phyloP scores from a whole-genome alignment of 2,797 vertebrate species.

The Distichodus sexfasciatus region DNA sequence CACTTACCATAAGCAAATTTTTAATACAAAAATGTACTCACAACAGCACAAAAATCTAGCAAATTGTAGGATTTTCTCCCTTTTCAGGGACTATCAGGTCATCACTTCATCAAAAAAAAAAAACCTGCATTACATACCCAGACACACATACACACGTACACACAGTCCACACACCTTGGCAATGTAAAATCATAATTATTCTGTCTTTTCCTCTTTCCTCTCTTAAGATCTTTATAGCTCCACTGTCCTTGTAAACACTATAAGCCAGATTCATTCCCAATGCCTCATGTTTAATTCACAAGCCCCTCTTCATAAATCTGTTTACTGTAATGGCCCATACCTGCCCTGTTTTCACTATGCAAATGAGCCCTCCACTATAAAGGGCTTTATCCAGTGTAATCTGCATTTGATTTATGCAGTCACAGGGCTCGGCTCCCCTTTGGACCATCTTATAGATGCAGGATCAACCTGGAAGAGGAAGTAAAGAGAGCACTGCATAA shows the following conservation, averaged over 20 bases:
- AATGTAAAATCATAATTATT: not conserved
- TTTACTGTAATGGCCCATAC: constrained; percentile 59
- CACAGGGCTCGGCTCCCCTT: constrained; percentile 40
- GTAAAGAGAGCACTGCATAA: constrained; percentile 32
- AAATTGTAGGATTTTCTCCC: too few relatives aligned
- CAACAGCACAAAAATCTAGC: too few relatives aligned
- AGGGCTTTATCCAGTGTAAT: constrained; percentile 57
- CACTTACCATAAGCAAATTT: too few relatives aligned
- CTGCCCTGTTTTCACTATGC: constrained; percentile 62
- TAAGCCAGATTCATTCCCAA: constrained; percentile 56
- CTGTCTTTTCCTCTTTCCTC: not conserved
- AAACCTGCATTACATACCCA: not conserved
- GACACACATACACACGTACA: not conserved
- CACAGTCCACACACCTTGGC: not conserved
- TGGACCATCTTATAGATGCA: not conserved
- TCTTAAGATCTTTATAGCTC: constrained; percentile 47
- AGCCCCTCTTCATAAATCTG: constrained; percentile 62
- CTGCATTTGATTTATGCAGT: constrained; percentile 64
- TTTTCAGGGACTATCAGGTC: too few relatives aligned
- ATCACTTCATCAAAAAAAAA: too few relatives aligned
- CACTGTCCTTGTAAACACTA: constrained; percentile 58
- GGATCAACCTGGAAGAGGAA: constrained; percentile 32
- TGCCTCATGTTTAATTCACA: constrained; percentile 70
- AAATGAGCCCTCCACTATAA: constrained; percentile 62
- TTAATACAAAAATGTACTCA: too few relatives aligned